Evolutionary conservation across 2,113 vertebrate species (phyloP), one percentile per base, ranked within the genome.

Genomic region (Cromileptes altivelis): DNA sequence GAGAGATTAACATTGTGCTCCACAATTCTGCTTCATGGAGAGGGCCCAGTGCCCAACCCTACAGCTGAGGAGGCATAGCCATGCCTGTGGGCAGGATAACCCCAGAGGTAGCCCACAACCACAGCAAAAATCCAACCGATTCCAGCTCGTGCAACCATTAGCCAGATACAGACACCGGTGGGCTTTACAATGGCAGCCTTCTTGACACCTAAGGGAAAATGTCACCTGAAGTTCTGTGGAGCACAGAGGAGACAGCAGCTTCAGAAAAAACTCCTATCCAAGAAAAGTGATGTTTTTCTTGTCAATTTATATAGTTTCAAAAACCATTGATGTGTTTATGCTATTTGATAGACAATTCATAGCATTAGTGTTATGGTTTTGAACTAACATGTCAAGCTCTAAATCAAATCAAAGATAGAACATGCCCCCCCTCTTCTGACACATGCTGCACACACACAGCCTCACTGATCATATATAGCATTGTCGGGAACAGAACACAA

Each of bases 51-150:
- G 85, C 89, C 88, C 61, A 86, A 52, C 80, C 58, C 74, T 85
- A 82, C 89, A 89, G 92, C 82, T 81, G 87, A 90, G 85, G 79
- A 91, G 79, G 71, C 85, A 92, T 84, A 73, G 86, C 78, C 60
- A 74, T 86, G 87, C 84, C 79, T 82, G 75, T 68, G 74, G 85
- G 87, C 87, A 84, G 82, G 62, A 77, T 75, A 83, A 79, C 79
- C 85, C 75, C 82, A 88, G 84, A 91, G 90, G 82, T 84, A 85
- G 72, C 64, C 79, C 72, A 81, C 77, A 82, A 83, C 80, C 27
- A 33, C 61, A 68, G 40, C 76, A 76, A 85, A 79, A 83, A 85
- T 82, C 78, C 56, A 85, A 76, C 80, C 82, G 84, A 91, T 85
- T 92, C 76, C 71, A 90, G 69, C 84, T 84, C 1, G 11, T 72